Evolutionary conservation across 2,113 vertebrate genomes (phyloP).

Genomic region (Ia io): DNA sequence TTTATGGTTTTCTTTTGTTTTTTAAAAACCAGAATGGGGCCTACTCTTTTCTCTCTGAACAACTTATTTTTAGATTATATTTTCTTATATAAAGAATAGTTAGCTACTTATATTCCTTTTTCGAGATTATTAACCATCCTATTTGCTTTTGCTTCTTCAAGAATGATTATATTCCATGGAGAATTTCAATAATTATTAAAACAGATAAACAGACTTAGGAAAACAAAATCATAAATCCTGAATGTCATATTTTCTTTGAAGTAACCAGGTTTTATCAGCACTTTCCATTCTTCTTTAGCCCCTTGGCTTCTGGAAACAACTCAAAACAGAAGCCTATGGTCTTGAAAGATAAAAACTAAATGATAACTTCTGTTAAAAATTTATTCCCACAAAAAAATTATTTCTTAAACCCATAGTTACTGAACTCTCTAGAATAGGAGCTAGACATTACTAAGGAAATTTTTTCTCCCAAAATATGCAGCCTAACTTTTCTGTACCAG

Average conservation of each 20-base stretch:
- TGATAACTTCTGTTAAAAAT: background rate
- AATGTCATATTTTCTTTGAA: background rate
- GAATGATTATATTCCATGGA: background rate
- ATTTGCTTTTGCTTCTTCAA: background rate
- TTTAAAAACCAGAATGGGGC: constrained; percentile 55
- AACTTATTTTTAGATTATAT: constrained; percentile 56
- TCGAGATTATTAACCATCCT: background rate
- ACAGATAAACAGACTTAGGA: background rate
- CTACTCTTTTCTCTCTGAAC: constrained; percentile 39
- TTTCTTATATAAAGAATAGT: constrained; percentile 22
- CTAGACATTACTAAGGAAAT: background rate
- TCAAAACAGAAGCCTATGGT: background rate
- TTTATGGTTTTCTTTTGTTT: constrained; percentile 59
- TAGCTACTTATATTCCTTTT: background rate
- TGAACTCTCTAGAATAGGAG: background rate
- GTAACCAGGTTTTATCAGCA: background rate
- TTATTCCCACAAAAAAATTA: background rate
- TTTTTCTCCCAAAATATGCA: background rate
- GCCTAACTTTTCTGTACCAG: background rate
- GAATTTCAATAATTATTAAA: constrained; percentile 32
- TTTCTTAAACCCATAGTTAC: background rate
- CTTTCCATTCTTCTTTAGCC: background rate
- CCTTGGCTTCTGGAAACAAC: background rate
- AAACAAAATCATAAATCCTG: background rate
- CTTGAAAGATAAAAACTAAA: background rate